Evolutionary conservation across 2,113 vertebrate species (phyloP), one percentile per base, ranked within the genome.

Genomic region (Perca flavescens): DNA sequence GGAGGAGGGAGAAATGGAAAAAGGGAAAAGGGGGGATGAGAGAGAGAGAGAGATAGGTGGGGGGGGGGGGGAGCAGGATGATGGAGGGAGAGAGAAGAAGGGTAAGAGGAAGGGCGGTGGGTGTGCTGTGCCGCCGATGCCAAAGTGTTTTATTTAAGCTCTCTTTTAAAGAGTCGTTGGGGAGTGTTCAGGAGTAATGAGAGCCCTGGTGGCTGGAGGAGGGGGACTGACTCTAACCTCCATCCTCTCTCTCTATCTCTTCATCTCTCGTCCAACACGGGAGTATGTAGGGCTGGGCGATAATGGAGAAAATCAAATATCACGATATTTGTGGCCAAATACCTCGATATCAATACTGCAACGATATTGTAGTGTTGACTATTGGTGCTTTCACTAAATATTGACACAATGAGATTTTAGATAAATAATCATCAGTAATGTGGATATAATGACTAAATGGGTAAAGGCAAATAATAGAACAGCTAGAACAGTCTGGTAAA

Each of bases 141-240:
- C 92, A 90, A 86, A 88, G 90, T 90, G 89, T 93, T 94, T 94
- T 94, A 94, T 93, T 93, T 94, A 89, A 91, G 90, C 88, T 86
- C 88, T 90, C 90, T 92, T 36, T 92, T 93, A 94, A 93, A 92
- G 83, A 90, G 90, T 90, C 86, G 89, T 91, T 52, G 84, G 94
- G 91, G 94, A 93, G 88, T 87, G 79, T 92, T 93, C 85, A 87
- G 84, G 86, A 89, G 87, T 91, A 93, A 93, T 90, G 89, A 92
- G 89, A 92, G 78, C 88, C 83, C 91, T 90, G 91, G 90, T 93
- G 89, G 87, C 88, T 90, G 86, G 75, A 90, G 82, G 56, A 89
- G 86, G 79, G 77, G 82, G 77, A 87, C 88, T 40, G 49, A 68
- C 71, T 87, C 90, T 81, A 80, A 76, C 85, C 81, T 60, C 69